These are phyloP conservation scores for Podabrus alpinus DNA, from an alignment of 2,888 invertebrate genomes.

Conservation along the genomic window DNA sequence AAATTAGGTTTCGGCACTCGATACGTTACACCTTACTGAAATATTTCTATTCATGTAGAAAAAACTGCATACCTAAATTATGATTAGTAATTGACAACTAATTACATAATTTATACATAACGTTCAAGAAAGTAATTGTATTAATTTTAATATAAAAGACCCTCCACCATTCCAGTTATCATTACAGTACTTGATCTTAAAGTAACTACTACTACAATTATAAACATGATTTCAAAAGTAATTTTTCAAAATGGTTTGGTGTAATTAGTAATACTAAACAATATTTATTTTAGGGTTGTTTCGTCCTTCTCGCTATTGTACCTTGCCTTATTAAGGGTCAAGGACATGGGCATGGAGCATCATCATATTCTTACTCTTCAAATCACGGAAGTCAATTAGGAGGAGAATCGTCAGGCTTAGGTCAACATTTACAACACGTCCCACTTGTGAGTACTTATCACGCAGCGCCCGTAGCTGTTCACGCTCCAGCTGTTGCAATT, in stretches of 20 bases:
- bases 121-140: background rate
- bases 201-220: background rate
- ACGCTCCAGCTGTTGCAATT: background rate
- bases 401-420: background rate
- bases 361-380: background rate
- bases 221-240: background rate
- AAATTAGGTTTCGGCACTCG: background rate
- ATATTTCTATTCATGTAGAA: background rate
- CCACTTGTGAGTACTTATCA: background rate
- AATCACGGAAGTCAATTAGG: background rate
- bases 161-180: background rate
- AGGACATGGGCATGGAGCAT: constrained; percentile 38
- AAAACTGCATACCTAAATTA: constrained; percentile 3
- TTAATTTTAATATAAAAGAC: constrained; percentile 2
- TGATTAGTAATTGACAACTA: background rate
- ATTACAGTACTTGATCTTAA: background rate
- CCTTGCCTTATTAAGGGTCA: background rate
- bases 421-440: background rate
- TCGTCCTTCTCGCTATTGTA: background rate
- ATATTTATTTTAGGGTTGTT: background rate
- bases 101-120: background rate
- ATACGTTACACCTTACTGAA: background rate
- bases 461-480: constrained; percentile 25
- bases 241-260: background rate
- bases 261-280: background rate